A percentile compares a stretch with the other conserved stretches of the same genome.
phyloP scores from a whole-genome alignment of 2,797 vertebrate genomes.

The Mus minutoides region DNA sequence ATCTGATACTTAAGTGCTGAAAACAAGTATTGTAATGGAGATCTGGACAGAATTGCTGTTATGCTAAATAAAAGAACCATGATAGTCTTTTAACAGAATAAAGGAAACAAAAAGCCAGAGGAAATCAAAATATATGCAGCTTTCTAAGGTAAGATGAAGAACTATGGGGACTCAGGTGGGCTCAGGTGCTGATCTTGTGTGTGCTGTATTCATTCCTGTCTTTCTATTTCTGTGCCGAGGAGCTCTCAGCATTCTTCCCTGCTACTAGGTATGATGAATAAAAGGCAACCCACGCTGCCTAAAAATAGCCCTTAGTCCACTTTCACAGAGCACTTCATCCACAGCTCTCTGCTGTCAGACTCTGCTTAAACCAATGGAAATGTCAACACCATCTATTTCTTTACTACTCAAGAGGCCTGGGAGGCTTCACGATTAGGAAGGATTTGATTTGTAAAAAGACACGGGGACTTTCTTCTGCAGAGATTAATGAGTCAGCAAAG shows the following conservation, averaged over 20 bases:
- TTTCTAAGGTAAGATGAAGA: neutral
- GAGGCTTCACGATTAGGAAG: constrained; percentile 52
- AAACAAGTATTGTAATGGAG: neutral
- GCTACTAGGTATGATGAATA: constrained; percentile 65
- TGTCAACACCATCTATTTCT: constrained; percentile 69
- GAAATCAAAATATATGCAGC: neutral
- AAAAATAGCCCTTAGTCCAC: constrained; percentile 76
- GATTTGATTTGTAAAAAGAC: constrained; percentile 70
- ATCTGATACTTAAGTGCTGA: neutral
- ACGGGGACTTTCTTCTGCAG: constrained; percentile 26
- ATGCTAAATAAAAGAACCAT: constrained; percentile 15
- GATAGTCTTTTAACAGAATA: fast-evolving
- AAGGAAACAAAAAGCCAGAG: neutral
- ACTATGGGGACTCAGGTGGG: neutral
- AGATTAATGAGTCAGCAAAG: constrained; percentile 61
- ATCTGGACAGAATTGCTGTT: neutral
- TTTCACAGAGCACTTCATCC: constrained; percentile 69
- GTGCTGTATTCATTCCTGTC: neutral
- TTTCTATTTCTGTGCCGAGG: constrained; percentile 59
- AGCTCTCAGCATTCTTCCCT: constrained; percentile 33
- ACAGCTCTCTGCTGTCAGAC: neutral
- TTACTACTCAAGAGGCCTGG: constrained; percentile 1
- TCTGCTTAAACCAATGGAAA: constrained; percentile 67
- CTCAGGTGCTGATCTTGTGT: neutral
- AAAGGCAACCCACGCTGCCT: constrained; percentile 62